Evolutionary conservation across 2,888 invertebrate genomes (phyloP).

Genomic region (Drosophila longiperda): DNA sequence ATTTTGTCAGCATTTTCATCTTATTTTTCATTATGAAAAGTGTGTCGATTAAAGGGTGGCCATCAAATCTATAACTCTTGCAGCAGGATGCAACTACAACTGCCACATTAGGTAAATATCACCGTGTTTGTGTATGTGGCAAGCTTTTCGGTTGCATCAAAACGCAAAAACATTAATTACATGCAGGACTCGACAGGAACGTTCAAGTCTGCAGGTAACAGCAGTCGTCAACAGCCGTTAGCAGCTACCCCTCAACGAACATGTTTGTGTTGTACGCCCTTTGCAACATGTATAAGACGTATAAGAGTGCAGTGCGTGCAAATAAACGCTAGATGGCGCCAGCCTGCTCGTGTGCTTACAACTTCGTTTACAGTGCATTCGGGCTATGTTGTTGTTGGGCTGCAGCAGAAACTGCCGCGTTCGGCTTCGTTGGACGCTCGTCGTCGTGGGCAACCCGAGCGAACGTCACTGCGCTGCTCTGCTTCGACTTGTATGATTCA

Average conservation of each 20-base stretch:
- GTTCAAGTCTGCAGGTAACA: constrained; percentile 20
- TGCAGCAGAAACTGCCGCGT: constrained; percentile 37
- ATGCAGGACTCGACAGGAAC: constrained; percentile 13
- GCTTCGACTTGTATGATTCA: constrained; percentile 53
- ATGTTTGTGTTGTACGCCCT: background rate
- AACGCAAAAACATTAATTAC: constrained; percentile 44
- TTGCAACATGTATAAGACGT: constrained; percentile 40
- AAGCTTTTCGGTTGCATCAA: constrained; percentile 38
- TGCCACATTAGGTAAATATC: constrained; percentile 21
- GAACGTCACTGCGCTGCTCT: constrained; percentile 1
- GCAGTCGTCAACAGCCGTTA: background rate
- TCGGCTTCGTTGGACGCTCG: constrained; percentile 10
- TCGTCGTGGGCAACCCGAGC: constrained; percentile 22
- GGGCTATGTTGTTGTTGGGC: constrained; percentile 39
- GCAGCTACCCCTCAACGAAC: constrained; percentile 43
- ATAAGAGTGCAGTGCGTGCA: constrained; percentile 47
- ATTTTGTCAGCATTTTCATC: background rate
- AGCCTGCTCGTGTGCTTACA: background rate
- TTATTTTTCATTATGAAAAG: background rate
- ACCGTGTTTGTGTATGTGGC: constrained; percentile 32
- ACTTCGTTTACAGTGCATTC: constrained; percentile 32
- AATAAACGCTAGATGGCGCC: constrained; percentile 44
- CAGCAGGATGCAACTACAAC: constrained; percentile 12
- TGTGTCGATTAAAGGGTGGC: background rate
- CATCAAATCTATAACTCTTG: constrained; percentile 13